Evolutionary conservation across 1,140 invertebrate genomes (phyloP).

Genomic region (Aporrectodea caliginosa): DNA sequence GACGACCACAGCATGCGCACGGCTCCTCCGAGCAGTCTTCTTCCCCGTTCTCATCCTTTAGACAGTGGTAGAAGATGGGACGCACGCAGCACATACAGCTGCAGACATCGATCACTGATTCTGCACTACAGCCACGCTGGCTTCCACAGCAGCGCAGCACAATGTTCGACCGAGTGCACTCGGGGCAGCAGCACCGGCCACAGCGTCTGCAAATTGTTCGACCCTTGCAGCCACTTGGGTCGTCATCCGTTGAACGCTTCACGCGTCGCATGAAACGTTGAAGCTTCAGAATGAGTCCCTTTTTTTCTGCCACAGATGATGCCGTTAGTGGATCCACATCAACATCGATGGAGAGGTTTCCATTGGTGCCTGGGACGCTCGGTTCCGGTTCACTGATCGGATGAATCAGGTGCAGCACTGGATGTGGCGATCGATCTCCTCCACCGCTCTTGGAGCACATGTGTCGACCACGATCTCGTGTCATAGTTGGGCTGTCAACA

Average conservation of each 20-base stretch:
- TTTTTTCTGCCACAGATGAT: not conserved
- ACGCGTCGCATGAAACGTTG: not conserved
- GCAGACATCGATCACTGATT: slow-evolving; percentile 78
- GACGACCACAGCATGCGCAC: slow-evolving; percentile 67
- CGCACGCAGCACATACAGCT: slow-evolving; percentile 91
- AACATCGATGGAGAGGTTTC: too few species aligned
- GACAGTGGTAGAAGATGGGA: slow-evolving; percentile 85
- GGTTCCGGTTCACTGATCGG: not conserved
- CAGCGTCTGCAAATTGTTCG: slow-evolving; percentile 80
- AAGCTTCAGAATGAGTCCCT: not conserved
- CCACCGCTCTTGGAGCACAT: slow-evolving; percentile 9
- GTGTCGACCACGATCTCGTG: not conserved
- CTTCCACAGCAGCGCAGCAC: slow-evolving; percentile 78
- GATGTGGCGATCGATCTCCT: not conserved
- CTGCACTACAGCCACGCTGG: slow-evolving; percentile 78
- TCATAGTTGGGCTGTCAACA: slow-evolving; percentile 17
- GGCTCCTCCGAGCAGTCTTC: slow-evolving; percentile 74
- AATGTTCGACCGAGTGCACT: slow-evolving; percentile 79
- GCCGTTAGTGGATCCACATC: not conserved
- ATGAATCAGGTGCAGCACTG: not conserved
- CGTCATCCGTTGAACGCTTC: not conserved
- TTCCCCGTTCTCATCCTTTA: slow-evolving; percentile 67
- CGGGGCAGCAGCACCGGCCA: slow-evolving; percentile 77
- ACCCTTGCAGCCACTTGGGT: slow-evolving; percentile 34
- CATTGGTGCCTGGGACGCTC: not conserved